Evolutionary conservation across 2,888 invertebrate genomes (phyloP), one percentile per base, ranked within the genome.

Genomic region (Leptopilina drosophilae): DNA sequence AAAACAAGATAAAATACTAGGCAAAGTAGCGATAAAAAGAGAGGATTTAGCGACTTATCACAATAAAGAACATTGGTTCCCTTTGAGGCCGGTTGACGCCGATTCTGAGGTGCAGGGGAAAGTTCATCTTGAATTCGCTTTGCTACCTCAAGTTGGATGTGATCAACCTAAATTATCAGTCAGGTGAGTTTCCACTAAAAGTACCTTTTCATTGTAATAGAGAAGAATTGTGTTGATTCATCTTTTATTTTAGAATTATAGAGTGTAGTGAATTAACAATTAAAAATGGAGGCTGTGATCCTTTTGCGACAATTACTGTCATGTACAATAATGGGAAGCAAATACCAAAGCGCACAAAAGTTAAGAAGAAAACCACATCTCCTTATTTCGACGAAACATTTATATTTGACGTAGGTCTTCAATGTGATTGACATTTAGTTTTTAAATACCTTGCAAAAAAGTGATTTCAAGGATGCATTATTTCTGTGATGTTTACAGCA

Each of bases 11-110:
- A 96, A 96, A 92, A 95, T 95, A 84, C 93, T 96, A 87, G 96
- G 96, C 62, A 96, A 96, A 92, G 97, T 98, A 84, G 97, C 97
- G 78, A 96, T 98, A 90, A 96, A 96, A 91, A 94, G 97, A 82
- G 97, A 97, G 90, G 97, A 98, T 88, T 93, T 98, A 85, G 95
- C 96, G 87, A 94, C 95, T 84, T 97, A 97, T 92, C 97, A 97
- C 92, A 96, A 97, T 90, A 97, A 97, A 90, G 98, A 98, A 92
- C 96, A 97, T 90, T 98, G 98, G 98, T 98, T 98, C 91, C 95
- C 96, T 77, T 92, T 97, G 91, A 94, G 95, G 87, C 95, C 96
- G 49, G 96, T 97, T 42, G 97, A 98, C 92, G 96, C 96, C 2
- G 97, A 97, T 91, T 96, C 97, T 0, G 98, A 98, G 92, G 98